A percentile compares a stretch with the other conserved stretches of the same genome.
phyloP scores from a whole-genome alignment of 2,888 invertebrate species.

The Drosophila robusta region DNA sequence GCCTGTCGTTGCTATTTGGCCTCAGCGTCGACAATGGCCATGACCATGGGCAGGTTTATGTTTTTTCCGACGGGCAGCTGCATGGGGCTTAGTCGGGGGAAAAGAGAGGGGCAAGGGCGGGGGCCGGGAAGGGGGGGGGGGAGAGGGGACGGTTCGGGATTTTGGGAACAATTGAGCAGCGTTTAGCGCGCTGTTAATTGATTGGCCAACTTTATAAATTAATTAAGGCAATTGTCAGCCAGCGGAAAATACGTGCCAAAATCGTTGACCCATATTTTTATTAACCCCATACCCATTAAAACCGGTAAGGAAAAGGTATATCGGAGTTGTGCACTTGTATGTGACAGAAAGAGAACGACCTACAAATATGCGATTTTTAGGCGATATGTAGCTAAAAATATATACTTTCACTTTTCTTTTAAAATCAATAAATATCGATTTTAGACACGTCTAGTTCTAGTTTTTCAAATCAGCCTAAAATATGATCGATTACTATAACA shows the following conservation, averaged over 20 bases:
- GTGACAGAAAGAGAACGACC: background rate
- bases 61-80: background rate
- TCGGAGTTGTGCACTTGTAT: background rate
- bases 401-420: background rate
- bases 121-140: background rate
- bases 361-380: too few relatives aligned
- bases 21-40: constrained; percentile 29
- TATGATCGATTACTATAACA: background rate
- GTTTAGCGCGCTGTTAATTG: constrained; percentile 42
- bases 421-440: constrained; percentile 3
- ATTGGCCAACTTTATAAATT: constrained; percentile 32
- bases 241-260: constrained; percentile 20
- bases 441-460: too few relatives aligned
- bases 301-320: background rate
- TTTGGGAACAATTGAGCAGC: too few relatives aligned
- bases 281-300: constrained; percentile 4
- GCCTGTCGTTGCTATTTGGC: background rate
- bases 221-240: constrained; percentile 29
- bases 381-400: too few relatives aligned
- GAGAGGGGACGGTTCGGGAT: background rate
- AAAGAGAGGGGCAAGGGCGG: background rate
- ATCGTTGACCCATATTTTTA: constrained; percentile 43
- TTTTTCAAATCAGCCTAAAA: too few relatives aligned
- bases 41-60: constrained; percentile 39
- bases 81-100: background rate